These are phyloP conservation scores for Nipponacmea schrenckii DNA, from an alignment of 2,888 invertebrate species.

Conservation along the genomic window DNA sequence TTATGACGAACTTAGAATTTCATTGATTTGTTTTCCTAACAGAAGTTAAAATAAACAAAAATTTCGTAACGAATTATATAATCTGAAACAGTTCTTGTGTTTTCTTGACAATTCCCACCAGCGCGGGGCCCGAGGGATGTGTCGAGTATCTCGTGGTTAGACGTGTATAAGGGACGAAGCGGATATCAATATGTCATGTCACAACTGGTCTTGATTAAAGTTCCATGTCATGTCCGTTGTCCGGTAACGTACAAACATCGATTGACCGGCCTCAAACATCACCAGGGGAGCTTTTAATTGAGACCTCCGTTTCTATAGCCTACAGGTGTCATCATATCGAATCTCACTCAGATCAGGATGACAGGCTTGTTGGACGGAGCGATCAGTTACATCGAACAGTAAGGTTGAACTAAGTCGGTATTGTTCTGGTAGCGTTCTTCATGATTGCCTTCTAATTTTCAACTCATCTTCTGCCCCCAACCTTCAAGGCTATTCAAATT, in stretches of 20 bases:
- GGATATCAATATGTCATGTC: conserved; percentile 8
- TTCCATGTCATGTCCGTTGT: conserved; percentile 5
- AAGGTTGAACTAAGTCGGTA: background rate
- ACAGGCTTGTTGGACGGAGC: background rate
- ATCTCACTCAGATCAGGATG: background rate
- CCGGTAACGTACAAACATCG: conserved; percentile 2
- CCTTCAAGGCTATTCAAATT: background rate
- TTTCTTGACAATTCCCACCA: background rate
- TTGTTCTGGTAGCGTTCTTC: conserved; percentile 5
- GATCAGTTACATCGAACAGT: background rate
- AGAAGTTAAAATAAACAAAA: conserved; percentile 3
- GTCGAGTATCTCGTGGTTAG: background rate
- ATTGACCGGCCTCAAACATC: conserved; percentile 7
- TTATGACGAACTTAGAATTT: background rate
- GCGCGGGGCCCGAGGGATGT: background rate
- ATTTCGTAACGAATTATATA: background rate
- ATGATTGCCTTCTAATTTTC: background rate
- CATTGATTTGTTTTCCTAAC: background rate
- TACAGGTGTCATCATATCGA: conserved; percentile 5
- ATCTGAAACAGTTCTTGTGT: background rate
- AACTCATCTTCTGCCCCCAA: background rate
- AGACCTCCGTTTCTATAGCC: conserved; percentile 6
- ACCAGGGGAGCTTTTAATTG: conserved; percentile 6
- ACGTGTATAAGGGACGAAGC: conserved; percentile 2
- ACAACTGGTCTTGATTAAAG: conserved; percentile 6